Percentiles rank a stretch among this genome's conserved stretches.
Conservation (phyloP, 2,888 invertebrate genomes). For the Microplitis deprimator region DNA sequence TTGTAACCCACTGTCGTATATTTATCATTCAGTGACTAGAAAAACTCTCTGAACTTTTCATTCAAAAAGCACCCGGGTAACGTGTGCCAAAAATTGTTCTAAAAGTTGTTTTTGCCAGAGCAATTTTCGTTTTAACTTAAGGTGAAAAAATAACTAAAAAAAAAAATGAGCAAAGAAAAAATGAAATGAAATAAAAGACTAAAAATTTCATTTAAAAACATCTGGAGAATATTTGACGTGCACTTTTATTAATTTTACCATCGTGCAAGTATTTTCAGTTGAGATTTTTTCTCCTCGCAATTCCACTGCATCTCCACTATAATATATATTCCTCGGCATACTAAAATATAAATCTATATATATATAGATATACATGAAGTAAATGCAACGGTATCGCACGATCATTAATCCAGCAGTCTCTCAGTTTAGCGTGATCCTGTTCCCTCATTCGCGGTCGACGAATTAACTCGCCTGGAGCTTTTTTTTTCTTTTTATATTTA, state of each 20-base stretch:
- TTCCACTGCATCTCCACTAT: conserved; percentile 9
- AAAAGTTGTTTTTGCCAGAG: background rate
- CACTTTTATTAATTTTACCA: conserved; percentile 25
- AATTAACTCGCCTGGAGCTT: conserved; percentile 32
- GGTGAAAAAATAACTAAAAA: background rate
- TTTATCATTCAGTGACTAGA: conserved; percentile 35
- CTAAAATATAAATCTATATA: background rate
- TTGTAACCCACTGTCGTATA: conserved; percentile 23
- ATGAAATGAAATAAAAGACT: background rate
- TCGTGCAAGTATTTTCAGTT: conserved; percentile 12
- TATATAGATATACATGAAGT: background rate
- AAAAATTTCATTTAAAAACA: background rate
- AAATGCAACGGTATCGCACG: conserved; percentile 21
- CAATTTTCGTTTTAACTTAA: background rate
- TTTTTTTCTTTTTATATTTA: conserved; percentile 17
- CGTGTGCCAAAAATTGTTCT: conserved; percentile 8
- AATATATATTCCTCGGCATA: conserved; percentile 1
- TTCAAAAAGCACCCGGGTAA: background rate
- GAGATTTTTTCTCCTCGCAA: conserved; percentile 1
- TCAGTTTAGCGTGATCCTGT: conserved; percentile 28
- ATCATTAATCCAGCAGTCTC: conserved; percentile 29
- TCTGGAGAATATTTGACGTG: background rate
- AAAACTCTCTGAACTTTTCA: conserved; percentile 29
- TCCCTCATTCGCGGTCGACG: conserved; percentile 28
- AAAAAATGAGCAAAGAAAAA: background rate